phyloP scores from a whole-genome alignment of 2,113 vertebrate species.

The Odocoileus hemionus region DNA sequence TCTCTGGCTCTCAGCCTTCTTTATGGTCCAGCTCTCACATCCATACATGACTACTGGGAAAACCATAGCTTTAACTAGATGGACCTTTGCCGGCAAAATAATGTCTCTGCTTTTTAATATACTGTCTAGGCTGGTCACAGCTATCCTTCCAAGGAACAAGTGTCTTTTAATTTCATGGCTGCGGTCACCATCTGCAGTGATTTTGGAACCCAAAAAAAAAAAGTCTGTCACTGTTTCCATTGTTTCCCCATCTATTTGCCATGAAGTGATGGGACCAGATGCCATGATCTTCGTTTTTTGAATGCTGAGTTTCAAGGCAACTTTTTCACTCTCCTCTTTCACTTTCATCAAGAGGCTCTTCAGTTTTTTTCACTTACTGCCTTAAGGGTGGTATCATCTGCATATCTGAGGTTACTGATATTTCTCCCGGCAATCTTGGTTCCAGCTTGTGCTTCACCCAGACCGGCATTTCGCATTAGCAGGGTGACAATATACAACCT shows the following conservation, averaged over 20 bases:
- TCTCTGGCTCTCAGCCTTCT: not conserved
- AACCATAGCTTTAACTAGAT: not conserved
- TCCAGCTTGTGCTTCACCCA: not conserved
- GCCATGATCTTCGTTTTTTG: not conserved
- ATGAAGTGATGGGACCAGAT: not conserved
- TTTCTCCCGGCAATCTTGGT: not conserved
- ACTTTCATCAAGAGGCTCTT: not conserved
- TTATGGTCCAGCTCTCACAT: not conserved
- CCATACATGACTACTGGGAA: not conserved
- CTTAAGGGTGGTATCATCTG: not conserved
- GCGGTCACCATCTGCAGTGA: not conserved
- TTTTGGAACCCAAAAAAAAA: not conserved
- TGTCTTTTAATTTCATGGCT: not conserved
- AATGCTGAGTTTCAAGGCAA: not conserved
- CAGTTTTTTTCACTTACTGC: not conserved
- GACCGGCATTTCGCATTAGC: not conserved
- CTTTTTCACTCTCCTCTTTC: not conserved
- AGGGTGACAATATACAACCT: not conserved
- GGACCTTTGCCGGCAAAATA: not conserved
- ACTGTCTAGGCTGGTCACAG: not conserved
- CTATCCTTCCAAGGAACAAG: not conserved
- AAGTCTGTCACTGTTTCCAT: not conserved
- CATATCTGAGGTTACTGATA: not conserved
- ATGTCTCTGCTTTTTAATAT: not conserved
- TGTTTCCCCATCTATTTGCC: not conserved